Base-by-base conservation (phyloP, 2,113 vertebrate genomes). In the Paradisaea rubra region DNA sequence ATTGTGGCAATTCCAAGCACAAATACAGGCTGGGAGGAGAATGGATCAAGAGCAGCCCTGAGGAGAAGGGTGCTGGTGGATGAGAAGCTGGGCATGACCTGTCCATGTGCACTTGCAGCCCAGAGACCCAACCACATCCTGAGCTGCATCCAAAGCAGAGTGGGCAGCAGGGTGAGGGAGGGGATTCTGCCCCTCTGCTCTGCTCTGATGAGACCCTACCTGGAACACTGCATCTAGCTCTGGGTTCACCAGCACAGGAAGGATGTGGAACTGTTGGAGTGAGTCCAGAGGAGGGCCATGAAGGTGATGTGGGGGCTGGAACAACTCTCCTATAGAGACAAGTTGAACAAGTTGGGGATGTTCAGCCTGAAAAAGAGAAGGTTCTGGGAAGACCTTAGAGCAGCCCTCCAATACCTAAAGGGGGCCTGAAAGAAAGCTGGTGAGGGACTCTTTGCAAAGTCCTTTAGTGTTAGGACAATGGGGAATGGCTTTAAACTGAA, bases 211-310 rank as follows among this genome's bases (percentile, higher is more conserved):
- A 63, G 21, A 54, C 9, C 7, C 22, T 6, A 22, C 13, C 22
- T 45, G 68, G 5, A 72, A 7, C 4, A 4, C 41, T 84, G 30
- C 24, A 28, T 30, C 21, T 57, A 71, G 13, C 14, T 39, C 16
- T 44, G 59, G 13, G 3, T 13, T 3, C 10, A 4, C 5, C 37
- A 28, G 11, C 8, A 56, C 6, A n/a, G 7, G 33, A 23, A 2
- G 11, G 30, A 7, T 3, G 41, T 5, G 6, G 61, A 52, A 6
- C 13, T 81, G 15, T 9, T 49, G 23, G 21, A 61, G 15, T 0
- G 2, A 31, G 31, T 28, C 2, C 1, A 7, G 6, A 60, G 15
- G 12, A 69, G 15, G 5, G 5, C 27, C 27, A 8, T 30, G 28
- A 69, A 28, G 39, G 37, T 53, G 12, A 28, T 53, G 10, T 60